These are phyloP conservation scores for Micrastur ruficollis DNA, from an alignment of 2,797 vertebrate genomes.

Conservation along the genomic window DNA sequence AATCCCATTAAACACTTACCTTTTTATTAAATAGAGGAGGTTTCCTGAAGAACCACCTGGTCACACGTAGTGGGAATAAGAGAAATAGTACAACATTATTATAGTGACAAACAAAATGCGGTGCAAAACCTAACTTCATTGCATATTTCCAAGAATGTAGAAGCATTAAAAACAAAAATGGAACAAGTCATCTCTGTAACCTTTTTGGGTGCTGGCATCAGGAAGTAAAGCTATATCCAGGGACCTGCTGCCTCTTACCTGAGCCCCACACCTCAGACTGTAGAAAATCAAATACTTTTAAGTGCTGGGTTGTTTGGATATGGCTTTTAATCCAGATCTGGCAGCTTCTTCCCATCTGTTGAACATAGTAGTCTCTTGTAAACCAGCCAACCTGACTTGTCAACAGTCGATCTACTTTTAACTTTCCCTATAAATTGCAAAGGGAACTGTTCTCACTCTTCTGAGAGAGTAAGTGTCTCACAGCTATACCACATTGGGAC, in stretches of 20 bases:
- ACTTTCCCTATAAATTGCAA: conserved; percentile 40
- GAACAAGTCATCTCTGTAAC: neutral
- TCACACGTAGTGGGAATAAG: neutral
- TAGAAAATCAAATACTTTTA: neutral
- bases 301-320: neutral
- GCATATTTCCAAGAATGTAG: neutral
- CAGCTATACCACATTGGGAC: neutral
- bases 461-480: neutral
- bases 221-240: neutral
- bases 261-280: neutral
- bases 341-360: conserved; percentile 17
- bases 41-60: conserved; percentile 76
- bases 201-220: neutral
- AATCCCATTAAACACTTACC: conserved; percentile 54
- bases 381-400: conserved; percentile 52
- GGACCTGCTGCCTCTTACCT: neutral
- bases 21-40: conserved; percentile 67
- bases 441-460: conserved; percentile 30
- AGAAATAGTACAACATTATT: neutral
- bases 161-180: neutral
- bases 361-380: conserved; percentile 34
- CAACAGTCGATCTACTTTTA: conserved; percentile 34
- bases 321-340: conserved; percentile 34
- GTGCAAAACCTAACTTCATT: neutral
- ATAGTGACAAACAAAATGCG: neutral